Evolutionary conservation across 2,797 vertebrate species (phyloP).

Genomic region (Cottoperca gobio): DNA sequence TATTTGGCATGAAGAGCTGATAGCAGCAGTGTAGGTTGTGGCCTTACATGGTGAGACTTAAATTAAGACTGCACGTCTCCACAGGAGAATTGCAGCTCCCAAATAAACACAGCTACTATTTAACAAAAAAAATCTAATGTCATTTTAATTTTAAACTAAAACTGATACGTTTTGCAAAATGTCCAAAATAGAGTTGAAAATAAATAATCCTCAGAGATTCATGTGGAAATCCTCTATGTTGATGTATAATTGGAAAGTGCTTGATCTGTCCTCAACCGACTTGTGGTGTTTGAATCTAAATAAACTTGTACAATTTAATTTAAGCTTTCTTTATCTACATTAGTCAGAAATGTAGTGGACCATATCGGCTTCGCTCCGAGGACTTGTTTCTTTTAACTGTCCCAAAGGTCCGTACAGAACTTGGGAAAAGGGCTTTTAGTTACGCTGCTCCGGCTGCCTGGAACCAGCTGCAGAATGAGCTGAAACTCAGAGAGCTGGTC

Average conservation of each 20-base stretch:
- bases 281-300: neutral
- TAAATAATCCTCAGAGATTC: neutral
- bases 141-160: conserved; percentile 8
- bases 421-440: no score
- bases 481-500: no score
- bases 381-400: no score
- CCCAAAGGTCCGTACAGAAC: no score
- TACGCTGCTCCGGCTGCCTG: no score
- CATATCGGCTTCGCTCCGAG: no score
- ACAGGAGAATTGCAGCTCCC: neutral
- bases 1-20: conserved; percentile 48
- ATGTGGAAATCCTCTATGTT: neutral
- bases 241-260: neutral
- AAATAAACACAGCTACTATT: conserved; percentile 12
- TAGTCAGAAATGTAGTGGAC: no score
- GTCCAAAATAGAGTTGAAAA: neutral
- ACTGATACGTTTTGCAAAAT: neutral
- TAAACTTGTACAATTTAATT: neutral
- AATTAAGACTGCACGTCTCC: neutral
- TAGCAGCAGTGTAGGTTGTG: conserved; percentile 4
- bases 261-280: neutral
- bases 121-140: neutral
- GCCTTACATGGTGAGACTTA: neutral
- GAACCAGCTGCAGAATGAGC: no score
- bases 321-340: neutral